A percentile compares a stretch with the other conserved stretches of the same genome.
These are phyloP conservation scores for Agrilus mali DNA, from an alignment of 2,888 invertebrate species.

Conservation along the genomic window DNA sequence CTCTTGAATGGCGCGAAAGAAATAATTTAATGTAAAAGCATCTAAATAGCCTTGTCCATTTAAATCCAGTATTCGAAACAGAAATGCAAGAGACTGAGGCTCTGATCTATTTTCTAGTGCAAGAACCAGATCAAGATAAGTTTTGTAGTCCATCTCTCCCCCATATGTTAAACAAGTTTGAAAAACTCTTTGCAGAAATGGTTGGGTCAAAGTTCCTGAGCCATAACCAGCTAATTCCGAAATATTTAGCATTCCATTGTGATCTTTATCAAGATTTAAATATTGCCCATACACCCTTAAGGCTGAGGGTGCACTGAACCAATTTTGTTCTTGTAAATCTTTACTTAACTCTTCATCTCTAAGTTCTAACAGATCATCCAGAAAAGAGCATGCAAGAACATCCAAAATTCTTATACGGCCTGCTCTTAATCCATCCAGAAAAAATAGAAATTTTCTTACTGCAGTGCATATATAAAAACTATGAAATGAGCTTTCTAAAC, in stretches of 20 bases:
- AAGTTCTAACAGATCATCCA: slow-evolving; percentile 78
- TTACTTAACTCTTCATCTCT: slow-evolving; percentile 46
- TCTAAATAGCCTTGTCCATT: slow-evolving; percentile 79
- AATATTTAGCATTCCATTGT: slow-evolving; percentile 91
- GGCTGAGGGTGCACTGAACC: slow-evolving; percentile 85
- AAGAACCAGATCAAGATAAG: slow-evolving; percentile 86
- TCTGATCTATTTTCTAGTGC: slow-evolving; percentile 87
- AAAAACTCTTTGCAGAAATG: slow-evolving; percentile 86
- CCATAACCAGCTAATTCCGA: slow-evolving; percentile 81
- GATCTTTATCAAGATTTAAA: slow-evolving; percentile 83
- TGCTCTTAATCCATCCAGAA: slow-evolving; percentile 78
- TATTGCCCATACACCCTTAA: slow-evolving; percentile 88
- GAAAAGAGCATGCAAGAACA: slow-evolving; percentile 79
- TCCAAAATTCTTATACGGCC: slow-evolving; percentile 84
- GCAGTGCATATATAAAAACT: slow-evolving; percentile 95
- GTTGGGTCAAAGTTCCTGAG: slow-evolving; percentile 79
- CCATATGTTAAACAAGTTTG: slow-evolving; percentile 92
- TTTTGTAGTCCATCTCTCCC: slow-evolving; percentile 94
- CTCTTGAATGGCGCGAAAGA: slow-evolving; percentile 86
- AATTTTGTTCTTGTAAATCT: slow-evolving; percentile 75
- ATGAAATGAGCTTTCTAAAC: slow-evolving; percentile 84
- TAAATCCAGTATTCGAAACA: slow-evolving; percentile 85
- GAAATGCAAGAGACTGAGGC: slow-evolving; percentile 80
- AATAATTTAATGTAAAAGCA: slow-evolving; percentile 82
- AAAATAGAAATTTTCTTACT: slow-evolving; percentile 91